Base-by-base conservation (phyloP, 2,113 vertebrate genomes). In the Nibea albiflora region DNA sequence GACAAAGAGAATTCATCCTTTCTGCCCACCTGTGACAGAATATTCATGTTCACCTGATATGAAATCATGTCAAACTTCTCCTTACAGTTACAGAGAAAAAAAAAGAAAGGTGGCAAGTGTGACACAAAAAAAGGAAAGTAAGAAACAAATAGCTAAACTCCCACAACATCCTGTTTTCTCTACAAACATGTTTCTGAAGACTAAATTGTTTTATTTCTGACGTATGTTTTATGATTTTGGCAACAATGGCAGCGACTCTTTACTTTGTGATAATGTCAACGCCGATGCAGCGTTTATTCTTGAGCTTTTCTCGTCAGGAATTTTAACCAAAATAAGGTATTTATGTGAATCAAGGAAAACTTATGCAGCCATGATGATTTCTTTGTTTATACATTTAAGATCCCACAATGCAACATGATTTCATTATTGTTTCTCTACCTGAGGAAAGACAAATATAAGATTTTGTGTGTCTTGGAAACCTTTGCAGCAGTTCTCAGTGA, bases 241-340 rank as follows among this genome's bases (percentile, higher is more conserved):
- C 1, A 1, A 26, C 17, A 26, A 46, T 35, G 22, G 35, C 49
- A 67, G 69, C 69, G 71, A 60, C 28, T 72, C 62, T 61, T 66
- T 46, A 56, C 20, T n/a, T 73, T 46, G 47, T 60, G 44, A 77
- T 70, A 62, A 74, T 26, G 22, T 16, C 15, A 9, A 76, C 35
- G 75, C 66, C 80, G 72, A 83, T 44, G 54, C 8, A 24, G 47
- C 69, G 63, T 76, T 86, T 73, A 47, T 63, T 76, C 57, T 31
- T 62, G 5, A 61, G 50, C 20, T 57, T 22, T n/a, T 31, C 7
- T 56, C 39, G 31, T 61, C 15, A 8, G n/a, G 22, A 35, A 17
- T 35, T 20, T 62, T 11, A 54, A 65, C 4, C 3, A 7, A 44
- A 56, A 46, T 16, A 4, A 11, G 17, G 20, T 3, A 20, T 20